Evolutionary conservation across 2,888 invertebrate genomes (phyloP), one percentile per base, ranked within the genome.

Genomic region (Macrosiphum euphorbiae): DNA sequence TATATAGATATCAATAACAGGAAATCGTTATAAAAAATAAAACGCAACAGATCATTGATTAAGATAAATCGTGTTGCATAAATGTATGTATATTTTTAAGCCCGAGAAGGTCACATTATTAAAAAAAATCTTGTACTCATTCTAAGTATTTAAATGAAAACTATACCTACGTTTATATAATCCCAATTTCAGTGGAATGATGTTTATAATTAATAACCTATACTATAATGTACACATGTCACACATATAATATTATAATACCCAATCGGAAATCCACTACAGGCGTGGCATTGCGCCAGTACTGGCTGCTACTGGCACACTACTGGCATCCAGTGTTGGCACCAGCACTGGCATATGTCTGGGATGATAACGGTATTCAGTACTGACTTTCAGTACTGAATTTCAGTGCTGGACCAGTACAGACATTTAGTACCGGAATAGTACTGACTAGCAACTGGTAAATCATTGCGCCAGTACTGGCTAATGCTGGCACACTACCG

Each of bases 31-130:
- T 28, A 35, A 24, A 90, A 58, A 61, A 89, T 24, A 58, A 89
- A 67, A 90, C 10, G 26, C 11, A 16, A 28, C 8, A 10, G 50
- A 78, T 78, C 35, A 78, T 78, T 78, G 35, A 78, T 78, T 78
- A 20, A 52, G 90, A 90, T 90, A 90, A 78, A 90, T 50, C 24
- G 4, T 24, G 26, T 78, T 58, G 61, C 61, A 44, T 89, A 44
- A 61, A 35, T 50, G 2, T 50, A 35, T 78, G 10, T 5, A 55
- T 35, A 67, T 90, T 67, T 50, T 90, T 50, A 26, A 90, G 35
- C 24, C 26, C 35, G 35, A 90, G 90, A 90, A 90, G 90, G 90
- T 90, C 67, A 67, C 50, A 41, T 35, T 5, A 8, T n/a, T 13
- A 20, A 78, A 61, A 61, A 78, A 78, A 35, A 78, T 78, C 78